phyloP scores from a whole-genome alignment of 2,113 vertebrate species.

The Esox niger region DNA sequence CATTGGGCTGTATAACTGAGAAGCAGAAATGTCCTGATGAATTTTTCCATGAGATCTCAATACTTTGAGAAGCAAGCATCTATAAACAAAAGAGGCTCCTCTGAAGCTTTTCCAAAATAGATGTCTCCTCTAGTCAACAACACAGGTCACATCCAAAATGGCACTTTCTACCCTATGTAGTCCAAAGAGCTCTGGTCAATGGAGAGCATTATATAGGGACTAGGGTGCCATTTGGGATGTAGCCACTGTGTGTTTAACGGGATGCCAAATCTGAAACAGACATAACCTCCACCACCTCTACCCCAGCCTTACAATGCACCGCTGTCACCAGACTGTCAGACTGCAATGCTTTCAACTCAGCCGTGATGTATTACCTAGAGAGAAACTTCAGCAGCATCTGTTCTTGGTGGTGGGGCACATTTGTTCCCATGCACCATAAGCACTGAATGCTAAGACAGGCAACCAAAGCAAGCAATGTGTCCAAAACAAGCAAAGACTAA shows the following conservation, averaged over 20 bases:
- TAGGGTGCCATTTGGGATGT: no score
- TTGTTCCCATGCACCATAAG: constrained; percentile 29
- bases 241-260: constrained; percentile 57
- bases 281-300: constrained; percentile 59
- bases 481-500: constrained; percentile 16
- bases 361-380: constrained; percentile 55
- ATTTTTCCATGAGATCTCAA: constrained; percentile 42
- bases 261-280: constrained; percentile 67
- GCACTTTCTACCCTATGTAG: no score
- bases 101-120: constrained; percentile 70
- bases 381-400: constrained; percentile 40
- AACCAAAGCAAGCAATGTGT: constrained; percentile 20
- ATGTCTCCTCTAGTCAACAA: constrained; percentile 70
- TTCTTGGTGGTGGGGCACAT: constrained; percentile 38
- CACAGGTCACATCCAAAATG: neutral
- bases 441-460: constrained; percentile 32
- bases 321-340: constrained; percentile 68
- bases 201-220: no score
- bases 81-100: constrained; percentile 68
- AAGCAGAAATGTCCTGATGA: constrained; percentile 16
- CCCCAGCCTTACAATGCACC: constrained; percentile 59
- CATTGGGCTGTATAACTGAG: constrained; percentile 42
- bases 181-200: no score
- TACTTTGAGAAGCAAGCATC: constrained; percentile 61
- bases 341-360: constrained; percentile 61